Conservation (phyloP, 2,113 vertebrate genomes). For the Gobiocypris rarus region DNA sequence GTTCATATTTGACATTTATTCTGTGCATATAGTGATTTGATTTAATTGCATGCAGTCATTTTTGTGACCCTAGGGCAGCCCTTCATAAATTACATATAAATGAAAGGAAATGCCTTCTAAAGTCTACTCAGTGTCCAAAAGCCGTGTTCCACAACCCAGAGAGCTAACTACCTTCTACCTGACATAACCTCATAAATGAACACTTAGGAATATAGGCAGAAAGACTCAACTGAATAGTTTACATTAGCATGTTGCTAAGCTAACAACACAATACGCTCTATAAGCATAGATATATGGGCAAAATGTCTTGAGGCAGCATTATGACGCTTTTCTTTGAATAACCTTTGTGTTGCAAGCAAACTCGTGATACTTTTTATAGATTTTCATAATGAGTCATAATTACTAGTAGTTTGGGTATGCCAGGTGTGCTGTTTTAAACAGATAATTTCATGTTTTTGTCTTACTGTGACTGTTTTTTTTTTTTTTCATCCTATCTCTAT, state of each 20-base stretch:
- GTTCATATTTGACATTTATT: neutral
- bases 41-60: neutral
- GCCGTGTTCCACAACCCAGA: neutral
- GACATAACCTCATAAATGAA: neutral
- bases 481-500: neutral
- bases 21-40: slow-evolving; percentile 8
- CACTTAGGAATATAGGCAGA: no score
- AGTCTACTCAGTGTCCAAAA: neutral
- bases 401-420: neutral
- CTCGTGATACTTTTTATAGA: neutral
- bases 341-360: neutral
- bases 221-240: no score
- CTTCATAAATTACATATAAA: slow-evolving; percentile 31
- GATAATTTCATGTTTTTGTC: slow-evolving; percentile 63
- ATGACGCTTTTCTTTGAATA: neutral
- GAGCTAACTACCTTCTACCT: neutral
- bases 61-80: slow-evolving; percentile 20
- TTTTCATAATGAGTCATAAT: neutral
- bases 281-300: neutral
- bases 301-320: neutral
- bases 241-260: neutral
- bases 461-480: neutral
- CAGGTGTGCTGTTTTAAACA: slow-evolving; percentile 60
- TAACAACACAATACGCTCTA: neutral
- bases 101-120: slow-evolving; percentile 70